phyloP scores from a whole-genome alignment of 2,797 vertebrate genomes.

The Carapus acus region DNA sequence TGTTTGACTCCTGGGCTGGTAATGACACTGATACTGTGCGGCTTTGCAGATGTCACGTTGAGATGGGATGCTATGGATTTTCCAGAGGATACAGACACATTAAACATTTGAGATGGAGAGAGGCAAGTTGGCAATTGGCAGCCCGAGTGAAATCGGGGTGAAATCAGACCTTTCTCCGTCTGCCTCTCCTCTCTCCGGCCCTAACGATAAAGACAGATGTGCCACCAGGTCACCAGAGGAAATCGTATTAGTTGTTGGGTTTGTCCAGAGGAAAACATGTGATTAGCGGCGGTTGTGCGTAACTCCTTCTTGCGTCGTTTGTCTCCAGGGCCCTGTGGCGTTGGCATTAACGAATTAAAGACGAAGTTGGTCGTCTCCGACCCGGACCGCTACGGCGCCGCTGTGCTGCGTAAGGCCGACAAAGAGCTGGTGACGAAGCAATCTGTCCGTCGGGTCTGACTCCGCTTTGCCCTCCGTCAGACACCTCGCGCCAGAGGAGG shows the following conservation, averaged over 20 bases:
- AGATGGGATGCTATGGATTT: conserved; percentile 54
- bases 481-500: conserved; percentile 84
- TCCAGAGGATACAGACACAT: conserved; percentile 47
- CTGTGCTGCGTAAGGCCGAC: conserved; percentile 63
- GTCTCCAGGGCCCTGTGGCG: conserved; percentile 66
- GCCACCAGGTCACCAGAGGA: conserved; percentile 36
- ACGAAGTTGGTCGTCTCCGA: conserved; percentile 71
- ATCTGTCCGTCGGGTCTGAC: conserved; percentile 10
- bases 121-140: conserved; percentile 35
- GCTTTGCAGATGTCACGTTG: conserved; percentile 54
- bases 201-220: conserved; percentile 65
- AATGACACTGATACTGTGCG: conserved; percentile 51
- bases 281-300: conserved; percentile 17
- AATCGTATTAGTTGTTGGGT: conserved; percentile 41
- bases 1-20: conserved; percentile 47
- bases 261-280: conserved; percentile 49
- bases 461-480: conserved; percentile 57
- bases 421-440: conserved; percentile 4
- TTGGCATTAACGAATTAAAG: conserved; percentile 71
- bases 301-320: conserved; percentile 39
- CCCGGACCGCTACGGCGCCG: conserved; percentile 62
- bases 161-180: conserved; percentile 61
- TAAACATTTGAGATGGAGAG: conserved; percentile 27
- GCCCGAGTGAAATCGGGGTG: conserved; percentile 52
- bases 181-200: conserved; percentile 35